phyloP scores from a whole-genome alignment of 2,888 invertebrate genomes.

The Esperia sulphurella region DNA sequence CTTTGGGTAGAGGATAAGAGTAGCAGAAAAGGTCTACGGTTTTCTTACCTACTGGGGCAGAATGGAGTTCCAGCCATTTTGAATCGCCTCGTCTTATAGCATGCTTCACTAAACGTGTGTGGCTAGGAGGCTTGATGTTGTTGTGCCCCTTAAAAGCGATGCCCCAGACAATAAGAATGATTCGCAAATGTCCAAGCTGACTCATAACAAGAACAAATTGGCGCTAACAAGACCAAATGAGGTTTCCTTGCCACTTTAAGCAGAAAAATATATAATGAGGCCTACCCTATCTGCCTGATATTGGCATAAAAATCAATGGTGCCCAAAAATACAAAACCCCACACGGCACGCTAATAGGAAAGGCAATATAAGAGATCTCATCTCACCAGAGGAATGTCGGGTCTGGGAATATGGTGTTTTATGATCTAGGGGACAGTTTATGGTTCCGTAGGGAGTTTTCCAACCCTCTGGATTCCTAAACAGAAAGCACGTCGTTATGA shows the following conservation, averaged over 20 bases:
- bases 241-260: not conserved
- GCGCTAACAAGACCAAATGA: not conserved
- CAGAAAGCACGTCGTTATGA: not conserved
- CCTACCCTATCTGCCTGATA: slow-evolving; percentile 18
- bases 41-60: no score
- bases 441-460: slow-evolving; percentile 18
- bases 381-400: slow-evolving; percentile 11
- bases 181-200: not conserved
- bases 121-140: no score
- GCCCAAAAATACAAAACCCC: slow-evolving; percentile 15
- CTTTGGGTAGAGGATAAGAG: no score
- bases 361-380: slow-evolving; percentile 11
- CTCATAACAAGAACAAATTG: not conserved
- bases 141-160: no score
- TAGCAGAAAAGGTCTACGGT: no score
- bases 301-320: slow-evolving; percentile 34
- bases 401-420: slow-evolving; percentile 17
- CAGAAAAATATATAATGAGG: not conserved
- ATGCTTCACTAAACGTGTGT: no score
- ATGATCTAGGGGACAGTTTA: slow-evolving; percentile 25
- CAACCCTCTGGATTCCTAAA: slow-evolving; percentile 14
- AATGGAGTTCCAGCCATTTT: no score
- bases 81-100: no score
- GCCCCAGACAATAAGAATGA: not conserved
- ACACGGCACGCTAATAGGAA: slow-evolving; percentile 11